A percentile compares a stretch with the other conserved stretches of the same genome.
Evolutionary conservation across 1,140 invertebrate species (phyloP).

Genomic region (Sminthurides bifidus): DNA sequence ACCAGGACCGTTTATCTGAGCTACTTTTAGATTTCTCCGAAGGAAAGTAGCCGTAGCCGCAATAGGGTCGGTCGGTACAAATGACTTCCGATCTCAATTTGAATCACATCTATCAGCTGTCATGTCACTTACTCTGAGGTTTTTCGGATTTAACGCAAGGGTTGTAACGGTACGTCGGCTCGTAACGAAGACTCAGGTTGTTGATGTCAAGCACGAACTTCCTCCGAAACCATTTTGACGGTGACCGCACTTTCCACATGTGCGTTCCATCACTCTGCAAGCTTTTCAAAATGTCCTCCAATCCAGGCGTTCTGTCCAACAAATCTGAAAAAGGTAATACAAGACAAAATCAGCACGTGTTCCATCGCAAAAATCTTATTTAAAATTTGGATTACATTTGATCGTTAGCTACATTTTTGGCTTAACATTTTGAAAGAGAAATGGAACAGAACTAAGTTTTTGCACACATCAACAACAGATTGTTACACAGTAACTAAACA

Average conservation of each 20-base stretch:
- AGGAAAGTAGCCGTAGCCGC: neutral
- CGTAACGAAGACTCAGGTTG: constrained; percentile 33
- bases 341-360: too few relatives aligned
- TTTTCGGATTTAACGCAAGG: constrained; percentile 29
- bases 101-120: neutral
- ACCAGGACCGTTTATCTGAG: too few relatives aligned
- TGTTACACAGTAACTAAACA: too few relatives aligned
- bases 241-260: constrained; percentile 36
- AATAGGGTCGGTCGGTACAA: neutral
- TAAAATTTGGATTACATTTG: too few relatives aligned
- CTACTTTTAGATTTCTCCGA: neutral
- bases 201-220: constrained; percentile 35
- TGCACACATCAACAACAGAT: too few relatives aligned
- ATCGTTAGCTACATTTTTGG: too few relatives aligned
- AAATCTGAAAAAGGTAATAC: constrained; percentile 22
- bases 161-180: constrained; percentile 34
- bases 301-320: constrained; percentile 24
- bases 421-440: too few relatives aligned
- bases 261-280: constrained; percentile 32
- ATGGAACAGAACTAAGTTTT: too few relatives aligned
- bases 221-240: constrained; percentile 35
- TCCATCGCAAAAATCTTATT: too few relatives aligned
- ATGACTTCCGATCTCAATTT: neutral
- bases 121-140: constrained; percentile 30
- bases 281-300: constrained; percentile 33